Evolutionary conservation across 2,888 invertebrate genomes (phyloP), one percentile per base, ranked within the genome.

Genomic region (Acleris literana): DNA sequence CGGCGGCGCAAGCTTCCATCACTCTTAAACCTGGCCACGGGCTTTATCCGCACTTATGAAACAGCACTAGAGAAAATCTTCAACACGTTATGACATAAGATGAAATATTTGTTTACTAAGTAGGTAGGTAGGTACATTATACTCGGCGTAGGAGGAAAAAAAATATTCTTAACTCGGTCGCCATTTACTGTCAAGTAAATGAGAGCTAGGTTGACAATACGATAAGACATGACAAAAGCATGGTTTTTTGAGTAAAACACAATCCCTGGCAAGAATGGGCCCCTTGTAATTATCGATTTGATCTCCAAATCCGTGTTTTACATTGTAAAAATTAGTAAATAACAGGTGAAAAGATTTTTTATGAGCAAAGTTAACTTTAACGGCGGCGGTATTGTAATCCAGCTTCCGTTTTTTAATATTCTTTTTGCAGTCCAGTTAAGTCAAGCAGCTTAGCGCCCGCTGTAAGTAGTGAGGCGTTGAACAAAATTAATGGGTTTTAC

Each of bases 401-500:
- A 68, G 71, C 74, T 71, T 71, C 75, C 17, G 52, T 76, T 78
- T 75, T 75, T 77, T 76, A 76, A 80, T 79, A 78, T 81, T 81
- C 79, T 82, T 82, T 83, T 82, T 82, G 74, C 75, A 71, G 73
- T 79, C 78, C 77, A 80, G 80, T 78, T 60, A 69, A 72, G 70
- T 72, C 75, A 71, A 71, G 77, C 73, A 74, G 82, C 83, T 85
- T 83, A 83, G 74, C 79, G 78, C 76, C 73, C 71, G 76, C 75
- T 78, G 80, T 80, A 83, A 84, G 76, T 82, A 81, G 83, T 82
- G 83, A 84, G 81, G 81, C 81, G 82, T 78, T 83, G 82, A 85
- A 84, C 82, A 81, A 86, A 85, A 88, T 87, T 85, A 86, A 88
- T 87, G 83, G 80, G 75, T 80, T 80, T 68, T 75, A 71, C 73